Evolutionary conservation across 1,140 invertebrate species (phyloP).

Genomic region (Brachionus plicatilis): DNA sequence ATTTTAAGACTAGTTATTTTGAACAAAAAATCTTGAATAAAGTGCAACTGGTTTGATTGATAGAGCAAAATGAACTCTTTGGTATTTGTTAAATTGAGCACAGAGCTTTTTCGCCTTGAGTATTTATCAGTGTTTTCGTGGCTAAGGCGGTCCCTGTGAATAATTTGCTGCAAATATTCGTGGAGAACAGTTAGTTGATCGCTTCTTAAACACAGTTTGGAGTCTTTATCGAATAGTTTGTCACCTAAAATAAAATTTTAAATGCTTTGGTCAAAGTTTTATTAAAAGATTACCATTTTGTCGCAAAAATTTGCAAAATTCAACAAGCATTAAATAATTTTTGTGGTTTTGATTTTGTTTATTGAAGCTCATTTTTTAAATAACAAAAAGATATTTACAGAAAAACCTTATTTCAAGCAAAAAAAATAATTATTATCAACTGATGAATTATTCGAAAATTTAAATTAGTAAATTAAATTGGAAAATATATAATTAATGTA

Average conservation of each 20-base stretch:
- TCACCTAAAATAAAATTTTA: neutral
- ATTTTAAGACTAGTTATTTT: slow-evolving; percentile 24
- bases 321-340: neutral
- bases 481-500: neutral
- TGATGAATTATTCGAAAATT: neutral
- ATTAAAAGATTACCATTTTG: neutral
- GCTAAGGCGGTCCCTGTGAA: neutral
- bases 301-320: neutral
- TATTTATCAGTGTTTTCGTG: neutral
- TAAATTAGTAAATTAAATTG: neutral
- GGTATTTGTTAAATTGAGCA: neutral
- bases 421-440: neutral
- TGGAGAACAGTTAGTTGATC: neutral
- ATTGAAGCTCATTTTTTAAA: neutral
- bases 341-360: neutral
- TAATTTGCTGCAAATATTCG: neutral
- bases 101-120: neutral
- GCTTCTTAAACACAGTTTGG: slow-evolving; percentile 8
- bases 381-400: neutral
- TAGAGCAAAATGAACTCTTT: slow-evolving; percentile 18
- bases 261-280: no score
- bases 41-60: slow-evolving; percentile 9
- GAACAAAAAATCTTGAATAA: slow-evolving; percentile 31
- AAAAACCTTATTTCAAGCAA: neutral
- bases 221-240: slow-evolving; percentile 4